phyloP scores from a whole-genome alignment of 2,888 invertebrate species.

The Limnephilus lunatus region DNA sequence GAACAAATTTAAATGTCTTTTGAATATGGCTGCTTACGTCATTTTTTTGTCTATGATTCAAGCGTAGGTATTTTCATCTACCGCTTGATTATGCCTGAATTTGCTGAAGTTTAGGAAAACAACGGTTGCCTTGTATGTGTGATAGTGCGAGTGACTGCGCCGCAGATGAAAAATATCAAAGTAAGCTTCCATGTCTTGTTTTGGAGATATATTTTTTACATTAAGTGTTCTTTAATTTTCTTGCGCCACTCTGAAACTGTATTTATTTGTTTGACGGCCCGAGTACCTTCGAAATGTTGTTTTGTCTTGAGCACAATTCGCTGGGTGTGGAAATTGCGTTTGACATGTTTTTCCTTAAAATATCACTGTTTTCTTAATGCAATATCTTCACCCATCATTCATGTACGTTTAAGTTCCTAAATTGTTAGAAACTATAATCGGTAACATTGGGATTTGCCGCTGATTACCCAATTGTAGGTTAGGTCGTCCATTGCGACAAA shows the following conservation, averaged over 20 bases:
- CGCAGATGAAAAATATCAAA: slow-evolving; percentile 77
- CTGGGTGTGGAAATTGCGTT: slow-evolving; percentile 64
- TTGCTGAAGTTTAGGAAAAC: slow-evolving; percentile 73
- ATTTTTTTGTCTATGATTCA: slow-evolving; percentile 51
- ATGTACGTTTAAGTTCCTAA: background rate
- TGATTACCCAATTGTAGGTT: slow-evolving; percentile 59
- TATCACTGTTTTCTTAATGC: slow-evolving; percentile 42
- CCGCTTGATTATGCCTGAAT: slow-evolving; percentile 65
- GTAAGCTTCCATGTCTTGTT: slow-evolving; percentile 70
- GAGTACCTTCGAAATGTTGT: slow-evolving; percentile 40
- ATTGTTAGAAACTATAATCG: background rate
- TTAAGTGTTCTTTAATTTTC: background rate
- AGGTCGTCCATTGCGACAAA: slow-evolving; percentile 60
- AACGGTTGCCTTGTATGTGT: slow-evolving; percentile 78
- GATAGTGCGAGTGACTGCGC: slow-evolving; percentile 81
- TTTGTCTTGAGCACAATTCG: slow-evolving; percentile 41
- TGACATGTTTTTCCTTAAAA: slow-evolving; percentile 57
- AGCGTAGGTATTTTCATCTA: slow-evolving; percentile 56
- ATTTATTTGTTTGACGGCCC: slow-evolving; percentile 39
- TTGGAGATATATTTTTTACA: slow-evolving; percentile 37
- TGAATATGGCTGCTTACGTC: slow-evolving; percentile 46
- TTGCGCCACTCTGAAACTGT: slow-evolving; percentile 29
- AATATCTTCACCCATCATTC: background rate
- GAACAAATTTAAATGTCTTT: slow-evolving; percentile 18
- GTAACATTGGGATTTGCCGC: slow-evolving; percentile 38